These are phyloP conservation scores for Ictidomys tridecemlineatus DNA, from an alignment of 2,113 vertebrate genomes.

Conservation along the genomic window DNA sequence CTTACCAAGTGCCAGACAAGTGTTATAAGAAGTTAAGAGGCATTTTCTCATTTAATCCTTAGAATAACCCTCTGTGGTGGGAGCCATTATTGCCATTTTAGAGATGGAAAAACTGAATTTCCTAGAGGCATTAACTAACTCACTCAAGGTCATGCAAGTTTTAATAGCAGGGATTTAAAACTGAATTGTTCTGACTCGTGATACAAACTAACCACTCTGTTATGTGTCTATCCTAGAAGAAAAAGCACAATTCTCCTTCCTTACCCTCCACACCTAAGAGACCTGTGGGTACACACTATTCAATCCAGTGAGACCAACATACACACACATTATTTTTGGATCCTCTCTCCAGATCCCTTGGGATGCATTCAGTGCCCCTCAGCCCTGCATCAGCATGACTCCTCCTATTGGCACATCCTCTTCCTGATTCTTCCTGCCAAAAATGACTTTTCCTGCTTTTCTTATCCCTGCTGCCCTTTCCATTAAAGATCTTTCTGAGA, in stretches of 20 bases:
- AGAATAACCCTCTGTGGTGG: background rate
- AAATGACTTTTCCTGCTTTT: background rate
- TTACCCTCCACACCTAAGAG: background rate
- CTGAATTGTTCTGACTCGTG: background rate
- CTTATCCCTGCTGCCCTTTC: background rate
- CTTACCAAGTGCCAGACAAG: background rate
- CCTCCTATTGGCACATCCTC: background rate
- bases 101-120: conserved; percentile 39
- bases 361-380: background rate
- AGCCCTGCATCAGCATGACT: background rate
- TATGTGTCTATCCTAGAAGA: background rate
- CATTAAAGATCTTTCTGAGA: background rate
- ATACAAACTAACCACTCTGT: background rate
- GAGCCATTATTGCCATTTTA: conserved; percentile 42
- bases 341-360: background rate
- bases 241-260: background rate
- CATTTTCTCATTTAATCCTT: conserved; percentile 7
- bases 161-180: background rate
- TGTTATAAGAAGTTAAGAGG: background rate
- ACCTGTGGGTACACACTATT: background rate
- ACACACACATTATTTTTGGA: background rate
- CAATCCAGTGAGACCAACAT: background rate
- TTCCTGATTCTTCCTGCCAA: no score
- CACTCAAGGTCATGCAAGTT: background rate
- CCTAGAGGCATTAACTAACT: background rate